Conservation (phyloP, 2,113 vertebrate species). For the Heterocephalus glaber region DNA sequence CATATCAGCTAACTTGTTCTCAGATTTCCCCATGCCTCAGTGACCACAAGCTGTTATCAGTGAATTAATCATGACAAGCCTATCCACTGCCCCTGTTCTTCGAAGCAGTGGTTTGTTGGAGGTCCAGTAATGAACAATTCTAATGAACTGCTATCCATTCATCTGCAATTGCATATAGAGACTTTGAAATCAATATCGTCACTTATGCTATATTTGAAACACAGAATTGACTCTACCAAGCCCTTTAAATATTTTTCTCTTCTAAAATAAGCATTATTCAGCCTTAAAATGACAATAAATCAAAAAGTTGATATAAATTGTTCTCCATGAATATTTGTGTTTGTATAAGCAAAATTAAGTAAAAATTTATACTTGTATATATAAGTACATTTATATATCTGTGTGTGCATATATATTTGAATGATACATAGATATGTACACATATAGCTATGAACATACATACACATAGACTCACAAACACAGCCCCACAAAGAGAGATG, state of each 20-base stretch:
- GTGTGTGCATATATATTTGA: neutral
- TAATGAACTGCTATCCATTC: constrained; percentile 51
- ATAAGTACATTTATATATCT: neutral
- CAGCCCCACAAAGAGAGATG: neutral
- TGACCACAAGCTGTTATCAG: constrained; percentile 64
- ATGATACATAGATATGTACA: neutral
- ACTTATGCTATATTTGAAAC: neutral
- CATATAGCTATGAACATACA: neutral
- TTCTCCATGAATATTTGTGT: neutral
- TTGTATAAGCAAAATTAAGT: neutral
- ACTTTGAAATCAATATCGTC: neutral
- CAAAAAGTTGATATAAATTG: neutral
- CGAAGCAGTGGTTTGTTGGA: neutral
- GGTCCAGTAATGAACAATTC: constrained; percentile 63
- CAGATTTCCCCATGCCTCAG: constrained; percentile 75
- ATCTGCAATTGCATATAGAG: neutral
- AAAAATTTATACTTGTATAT: neutral
- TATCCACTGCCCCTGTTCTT: constrained; percentile 63
- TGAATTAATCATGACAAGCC: constrained; percentile 77
- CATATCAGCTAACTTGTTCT: constrained; percentile 82
- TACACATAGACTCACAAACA: neutral
- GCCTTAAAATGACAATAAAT: neutral
- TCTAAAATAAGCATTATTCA: neutral
- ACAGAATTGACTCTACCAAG: too few relatives aligned
- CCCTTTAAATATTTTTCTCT: neutral